These are phyloP conservation scores for Griposia aprilina DNA, from an alignment of 2,888 invertebrate species.

Conservation along the genomic window DNA sequence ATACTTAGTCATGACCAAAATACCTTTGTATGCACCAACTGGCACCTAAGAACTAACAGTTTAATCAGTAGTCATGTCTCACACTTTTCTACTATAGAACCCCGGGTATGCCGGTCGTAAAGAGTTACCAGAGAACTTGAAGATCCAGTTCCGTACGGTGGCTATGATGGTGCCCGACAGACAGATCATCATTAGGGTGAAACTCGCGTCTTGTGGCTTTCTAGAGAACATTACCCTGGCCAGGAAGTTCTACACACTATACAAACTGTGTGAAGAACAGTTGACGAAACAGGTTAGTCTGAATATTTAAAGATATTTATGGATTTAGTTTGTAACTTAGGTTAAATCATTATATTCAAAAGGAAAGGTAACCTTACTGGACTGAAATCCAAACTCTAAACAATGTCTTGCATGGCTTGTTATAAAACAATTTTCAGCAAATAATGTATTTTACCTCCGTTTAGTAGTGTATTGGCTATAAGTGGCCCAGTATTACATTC, in stretches of 20 bases:
- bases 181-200: constrained; percentile 99
- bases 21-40: not conserved
- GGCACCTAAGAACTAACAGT: not conserved
- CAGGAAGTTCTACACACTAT: constrained; percentile 98
- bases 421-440: not conserved
- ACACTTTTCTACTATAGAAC: constrained; percentile 91
- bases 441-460: not conserved
- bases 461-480: not conserved
- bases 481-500: not conserved
- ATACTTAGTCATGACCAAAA: not conserved
- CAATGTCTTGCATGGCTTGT: not conserved
- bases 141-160: constrained; percentile 99
- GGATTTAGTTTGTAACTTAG: not conserved
- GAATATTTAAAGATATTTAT: not conserved
- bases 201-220: constrained; percentile 98
- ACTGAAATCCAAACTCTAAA: not conserved
- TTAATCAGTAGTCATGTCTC: rapidly evolving
- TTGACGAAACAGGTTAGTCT: constrained; percentile 96
- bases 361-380: not conserved
- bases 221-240: constrained; percentile 98
- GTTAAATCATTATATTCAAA: not conserved
- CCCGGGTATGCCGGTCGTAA: constrained; percentile 99
- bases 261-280: constrained; percentile 99
- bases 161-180: constrained; percentile 99
- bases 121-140: constrained; percentile 98